Evolutionary conservation across 2,888 invertebrate species (phyloP).

Genomic region (Encarsia formosa): DNA sequence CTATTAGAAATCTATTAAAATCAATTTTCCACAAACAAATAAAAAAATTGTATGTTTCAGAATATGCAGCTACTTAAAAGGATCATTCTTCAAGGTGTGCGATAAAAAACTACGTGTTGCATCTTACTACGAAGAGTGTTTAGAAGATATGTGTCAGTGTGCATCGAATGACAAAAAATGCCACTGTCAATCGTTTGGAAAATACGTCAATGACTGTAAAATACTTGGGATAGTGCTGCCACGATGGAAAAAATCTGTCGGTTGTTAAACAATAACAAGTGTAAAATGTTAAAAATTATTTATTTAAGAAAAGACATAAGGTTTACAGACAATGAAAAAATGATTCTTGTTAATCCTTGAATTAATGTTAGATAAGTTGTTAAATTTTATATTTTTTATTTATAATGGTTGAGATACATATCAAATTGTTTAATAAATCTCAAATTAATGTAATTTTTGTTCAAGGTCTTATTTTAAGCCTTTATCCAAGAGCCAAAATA

Average conservation of each 20-base stretch:
- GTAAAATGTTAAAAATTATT: background rate
- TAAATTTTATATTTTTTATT: no score
- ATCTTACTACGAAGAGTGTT: constrained; percentile 81
- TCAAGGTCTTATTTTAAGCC: no score
- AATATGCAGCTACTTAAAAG: constrained; percentile 1
- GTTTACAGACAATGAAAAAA: background rate
- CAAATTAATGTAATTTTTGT: no score
- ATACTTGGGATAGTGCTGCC: constrained; percentile 68
- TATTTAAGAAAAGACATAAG: background rate
- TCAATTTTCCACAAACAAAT: background rate
- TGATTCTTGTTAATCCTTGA: background rate
- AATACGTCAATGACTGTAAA: constrained; percentile 83
- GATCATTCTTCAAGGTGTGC: constrained; percentile 66
- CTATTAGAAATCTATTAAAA: background rate
- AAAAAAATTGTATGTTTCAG: constrained; percentile 10
- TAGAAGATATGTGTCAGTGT: constrained; percentile 84
- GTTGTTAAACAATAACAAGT: constrained; percentile 51
- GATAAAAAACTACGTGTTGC: constrained; percentile 72
- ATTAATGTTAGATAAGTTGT: no score
- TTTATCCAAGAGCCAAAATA: no score
- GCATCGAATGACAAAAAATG: constrained; percentile 63
- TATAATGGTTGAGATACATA: no score
- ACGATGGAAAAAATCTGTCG: constrained; percentile 69
- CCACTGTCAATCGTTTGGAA: constrained; percentile 84
- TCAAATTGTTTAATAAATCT: no score